Base-by-base conservation (phyloP, 1,140 invertebrate species). In the Drosophila repletoides region DNA sequence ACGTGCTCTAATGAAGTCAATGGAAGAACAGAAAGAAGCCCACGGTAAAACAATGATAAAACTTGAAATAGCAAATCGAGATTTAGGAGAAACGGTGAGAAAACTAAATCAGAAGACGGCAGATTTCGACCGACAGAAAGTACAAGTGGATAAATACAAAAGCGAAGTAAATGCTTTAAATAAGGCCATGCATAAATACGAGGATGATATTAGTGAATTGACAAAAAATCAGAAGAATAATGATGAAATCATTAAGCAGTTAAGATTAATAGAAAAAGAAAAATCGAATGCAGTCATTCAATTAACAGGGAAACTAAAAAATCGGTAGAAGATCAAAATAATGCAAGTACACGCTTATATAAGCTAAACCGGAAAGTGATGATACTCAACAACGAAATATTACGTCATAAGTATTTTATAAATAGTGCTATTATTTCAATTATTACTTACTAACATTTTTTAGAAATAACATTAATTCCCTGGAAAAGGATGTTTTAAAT, bases 401-500 rank as follows among this genome's bases (percentile, higher is more conserved):
- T 68, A 26, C 66, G 65, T 9, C 64, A 41, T 5, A 72, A 72
- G 69, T 72, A 72, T 36, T n/a, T 48, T 14, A 0, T 1, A 12
- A 24, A 15, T 6, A 22, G n/a, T n/a, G n/a, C n/a, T n/a, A n/a
- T n/a, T 1, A 60, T 15, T 31, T 46, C 7, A 10, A 9, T 31
- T 19, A 12, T 7, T 26, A 5, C 24, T 9, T 19, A 12, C 17
- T 41, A 29, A 28, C 34, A 12, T 33, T 26, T 33, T 12, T 24
- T 49, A 74, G 67, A 61, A 74, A 74, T 17, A 71, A 67, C 22
- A 72, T 71, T 19, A 74, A 73, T 61, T 74, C 72, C 1, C 43
- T 84, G 26, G 76, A 87, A 49, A 84, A 87, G 17, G 75, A 83
- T 63, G 43, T 87, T 3, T 12, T 87, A 3, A 83, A 71, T 59